Percentiles rank a stretch among this genome's conserved stretches.
Conservation (phyloP, 2,888 invertebrate species). For the Drosophila rellima region DNA sequence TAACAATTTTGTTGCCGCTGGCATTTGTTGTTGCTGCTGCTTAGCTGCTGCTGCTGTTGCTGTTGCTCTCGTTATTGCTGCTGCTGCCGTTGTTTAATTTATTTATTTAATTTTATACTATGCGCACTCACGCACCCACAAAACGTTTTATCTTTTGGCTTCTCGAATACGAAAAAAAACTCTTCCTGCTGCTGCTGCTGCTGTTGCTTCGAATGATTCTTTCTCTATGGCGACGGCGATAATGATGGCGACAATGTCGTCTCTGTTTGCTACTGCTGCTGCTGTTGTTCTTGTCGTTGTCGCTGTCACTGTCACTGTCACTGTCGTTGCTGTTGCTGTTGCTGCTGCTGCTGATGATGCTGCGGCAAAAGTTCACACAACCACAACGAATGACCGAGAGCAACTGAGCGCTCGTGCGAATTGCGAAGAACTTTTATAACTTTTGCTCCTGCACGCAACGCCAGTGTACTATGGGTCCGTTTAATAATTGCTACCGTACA, state of each 20-base stretch:
- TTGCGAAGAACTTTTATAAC: constrained; percentile 84
- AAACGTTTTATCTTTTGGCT: constrained; percentile 59
- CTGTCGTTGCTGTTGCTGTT: constrained; percentile 42
- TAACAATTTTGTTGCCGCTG: constrained; percentile 55
- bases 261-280: constrained; percentile 40
- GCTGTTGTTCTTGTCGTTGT: constrained; percentile 29
- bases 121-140: constrained; percentile 77
- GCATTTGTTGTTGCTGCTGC: constrained; percentile 30
- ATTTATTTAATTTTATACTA: constrained; percentile 79
- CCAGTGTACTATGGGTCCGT: constrained; percentile 47
- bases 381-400: constrained; percentile 85
- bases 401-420: constrained; percentile 84
- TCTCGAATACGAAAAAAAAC: constrained; percentile 52
- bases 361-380: constrained; percentile 67
- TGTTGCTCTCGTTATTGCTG: constrained; percentile 20
- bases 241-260: constrained; percentile 58
- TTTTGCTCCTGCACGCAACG: constrained; percentile 66
- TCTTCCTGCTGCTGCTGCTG: constrained; percentile 55
- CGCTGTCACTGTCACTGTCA: constrained; percentile 20
- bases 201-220: constrained; percentile 20
- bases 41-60: constrained; percentile 32
- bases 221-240: constrained; percentile 53
- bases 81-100: constrained; percentile 54
- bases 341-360: constrained; percentile 53
- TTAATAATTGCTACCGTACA: not conserved